A percentile compares a stretch with the other conserved stretches of the same genome.
These are phyloP conservation scores for Passerina amoena DNA, from an alignment of 2,113 vertebrate genomes.

Conservation along the genomic window DNA sequence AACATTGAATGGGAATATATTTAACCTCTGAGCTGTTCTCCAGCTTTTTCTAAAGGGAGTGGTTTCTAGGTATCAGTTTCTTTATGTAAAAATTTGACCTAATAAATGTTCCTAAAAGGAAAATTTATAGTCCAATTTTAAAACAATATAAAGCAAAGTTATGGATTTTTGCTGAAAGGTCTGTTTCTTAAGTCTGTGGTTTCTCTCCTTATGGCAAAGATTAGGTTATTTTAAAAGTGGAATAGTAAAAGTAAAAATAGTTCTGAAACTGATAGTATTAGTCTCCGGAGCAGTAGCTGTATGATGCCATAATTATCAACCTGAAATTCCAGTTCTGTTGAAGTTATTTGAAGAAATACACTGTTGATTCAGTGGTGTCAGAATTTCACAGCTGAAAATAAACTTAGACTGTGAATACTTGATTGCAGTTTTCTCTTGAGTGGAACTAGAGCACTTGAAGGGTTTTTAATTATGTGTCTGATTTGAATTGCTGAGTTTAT, in stretches of 20 bases:
- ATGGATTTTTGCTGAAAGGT: background rate
- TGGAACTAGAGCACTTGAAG: background rate
- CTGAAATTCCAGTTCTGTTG: conserved; percentile 4
- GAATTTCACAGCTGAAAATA: conserved; percentile 32
- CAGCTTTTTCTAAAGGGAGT: background rate
- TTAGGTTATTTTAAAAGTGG: background rate
- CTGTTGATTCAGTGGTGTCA: conserved; percentile 4
- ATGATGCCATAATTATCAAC: background rate
- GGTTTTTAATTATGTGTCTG: background rate
- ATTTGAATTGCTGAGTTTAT: conserved; percentile 39
- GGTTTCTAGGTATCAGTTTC: background rate
- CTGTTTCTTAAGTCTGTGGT: background rate
- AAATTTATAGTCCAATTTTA: background rate
- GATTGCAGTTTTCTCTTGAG: conserved; percentile 4
- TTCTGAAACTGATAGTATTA: background rate
- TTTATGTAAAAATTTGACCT: background rate
- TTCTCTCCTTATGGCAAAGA: background rate
- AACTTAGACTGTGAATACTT: background rate
- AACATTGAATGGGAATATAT: background rate
- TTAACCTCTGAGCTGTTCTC: background rate
- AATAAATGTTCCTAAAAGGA: background rate
- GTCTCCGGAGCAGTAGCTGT: background rate
- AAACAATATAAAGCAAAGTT: background rate
- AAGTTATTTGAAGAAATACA: background rate
- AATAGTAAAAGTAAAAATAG: background rate